Percentiles rank a stretch among this genome's conserved stretches.
phyloP scores from a whole-genome alignment of 2,888 invertebrate species.

The Galerucella pusilla region DNA sequence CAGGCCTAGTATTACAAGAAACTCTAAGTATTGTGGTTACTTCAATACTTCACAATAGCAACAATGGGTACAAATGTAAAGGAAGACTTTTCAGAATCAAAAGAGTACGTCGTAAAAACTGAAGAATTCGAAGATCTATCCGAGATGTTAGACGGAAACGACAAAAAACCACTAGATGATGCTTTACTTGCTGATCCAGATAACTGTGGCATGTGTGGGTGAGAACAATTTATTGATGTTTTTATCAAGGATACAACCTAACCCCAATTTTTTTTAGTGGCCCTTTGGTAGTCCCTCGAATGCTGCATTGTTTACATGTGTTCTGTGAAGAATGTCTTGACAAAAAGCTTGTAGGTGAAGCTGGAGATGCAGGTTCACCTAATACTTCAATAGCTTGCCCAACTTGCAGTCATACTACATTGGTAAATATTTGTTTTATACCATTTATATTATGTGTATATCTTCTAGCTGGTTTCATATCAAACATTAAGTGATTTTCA shows the following conservation, averaged over 20 bases:
- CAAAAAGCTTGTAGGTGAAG: constrained; percentile 79
- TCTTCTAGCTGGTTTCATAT: background rate
- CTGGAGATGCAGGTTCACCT: constrained; percentile 74
- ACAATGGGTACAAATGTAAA: constrained; percentile 57
- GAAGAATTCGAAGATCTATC: constrained; percentile 61
- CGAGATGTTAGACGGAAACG: constrained; percentile 60
- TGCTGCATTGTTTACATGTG: constrained; percentile 93
- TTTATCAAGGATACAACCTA: constrained; percentile 23
- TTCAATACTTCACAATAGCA: constrained; percentile 44
- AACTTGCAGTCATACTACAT: constrained; percentile 87
- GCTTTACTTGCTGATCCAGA: constrained; percentile 64
- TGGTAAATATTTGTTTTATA: constrained; percentile 66
- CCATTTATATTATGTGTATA: background rate
- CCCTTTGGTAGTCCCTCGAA: constrained; percentile 79
- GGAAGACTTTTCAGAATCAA: constrained; percentile 56
- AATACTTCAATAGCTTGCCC: constrained; percentile 79
- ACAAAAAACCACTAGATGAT: constrained; percentile 63
- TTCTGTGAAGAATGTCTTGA: constrained; percentile 94
- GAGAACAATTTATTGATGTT: constrained; percentile 48
- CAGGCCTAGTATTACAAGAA: constrained; percentile 56
- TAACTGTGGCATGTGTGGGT: constrained; percentile 65
- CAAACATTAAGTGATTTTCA: background rate
- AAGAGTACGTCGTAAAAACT: constrained; percentile 54
- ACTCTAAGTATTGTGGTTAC: constrained; percentile 47
- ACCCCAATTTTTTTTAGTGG: constrained; percentile 38